These are phyloP conservation scores for Dolichoris vasculosae DNA, from an alignment of 1,140 invertebrate genomes.

Conservation along the genomic window DNA sequence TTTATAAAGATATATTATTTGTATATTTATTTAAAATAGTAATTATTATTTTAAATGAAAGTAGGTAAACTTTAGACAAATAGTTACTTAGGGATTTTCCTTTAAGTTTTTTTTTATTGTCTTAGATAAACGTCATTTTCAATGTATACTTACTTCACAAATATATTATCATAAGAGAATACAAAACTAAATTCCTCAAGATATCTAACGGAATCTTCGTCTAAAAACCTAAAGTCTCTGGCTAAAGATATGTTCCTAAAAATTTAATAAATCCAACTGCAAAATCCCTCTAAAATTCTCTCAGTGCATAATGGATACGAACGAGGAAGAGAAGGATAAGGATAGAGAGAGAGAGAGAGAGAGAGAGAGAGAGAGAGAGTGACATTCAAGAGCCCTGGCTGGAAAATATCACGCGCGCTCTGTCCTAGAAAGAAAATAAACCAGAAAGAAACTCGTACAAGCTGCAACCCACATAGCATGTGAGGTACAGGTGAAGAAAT, in stretches of 20 bases:
- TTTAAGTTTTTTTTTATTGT: background rate
- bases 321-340: background rate
- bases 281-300: slow-evolving; percentile 29
- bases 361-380: slow-evolving; percentile 2
- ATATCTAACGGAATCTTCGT: background rate
- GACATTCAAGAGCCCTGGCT: background rate
- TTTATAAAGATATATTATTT: background rate
- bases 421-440: background rate
- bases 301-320: slow-evolving; percentile 33
- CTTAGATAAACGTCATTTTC: background rate
- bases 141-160: background rate
- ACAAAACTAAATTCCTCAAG: slow-evolving; percentile 4
- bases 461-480: background rate
- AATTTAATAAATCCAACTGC: slow-evolving; percentile 22
- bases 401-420: slow-evolving; percentile 12
- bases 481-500: slow-evolving; percentile 19
- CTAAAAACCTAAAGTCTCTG: slow-evolving; percentile 5
- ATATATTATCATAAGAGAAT: background rate
- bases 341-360: background rate
- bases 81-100: background rate
- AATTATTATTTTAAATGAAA: background rate
- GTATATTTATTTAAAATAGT: background rate
- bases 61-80: background rate
- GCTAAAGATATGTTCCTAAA: slow-evolving; percentile 20
- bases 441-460: background rate